Base-by-base conservation (phyloP, 2,888 invertebrate species). In the Hyles lineata region DNA sequence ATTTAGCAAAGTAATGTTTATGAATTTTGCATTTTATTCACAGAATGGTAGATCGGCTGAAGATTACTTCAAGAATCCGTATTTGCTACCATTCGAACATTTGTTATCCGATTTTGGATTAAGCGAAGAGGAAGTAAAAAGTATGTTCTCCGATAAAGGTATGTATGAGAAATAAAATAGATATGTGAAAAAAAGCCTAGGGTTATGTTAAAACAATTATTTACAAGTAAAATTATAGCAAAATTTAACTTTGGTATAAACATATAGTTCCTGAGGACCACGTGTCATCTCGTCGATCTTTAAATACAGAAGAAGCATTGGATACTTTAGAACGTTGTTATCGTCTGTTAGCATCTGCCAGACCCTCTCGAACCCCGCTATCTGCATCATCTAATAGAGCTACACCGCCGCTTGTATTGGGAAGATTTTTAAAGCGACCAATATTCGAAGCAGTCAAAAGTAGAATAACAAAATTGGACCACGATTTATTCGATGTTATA, bases 401-500 rank as follows among this genome's bases (percentile, higher is more conserved):
- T 0, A 92, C 95, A 35, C 96, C 89, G 90, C 96, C 86, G 83
- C 81, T 93, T 43, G 91, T 97, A 74, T 86, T 98, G 77, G 96
- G 97, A 79, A 96, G 97, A 89, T 97, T 97, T 86, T 93, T 98
- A 35, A 97, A 96, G 83, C 95, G 96, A 75, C 95, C 96, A 61
- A 92, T 97, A 76, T 98, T 97, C 89, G 97, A 98, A 80, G 90
- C 93, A 74, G 95, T 98, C 74, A 97, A 97, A 92, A 89, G 95
- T 75, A 96, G 97, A 81, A 95, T 97, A 81, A 98, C 98, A 35
- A 96, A 96, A 89, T 95, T 97, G 80, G 98, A 98, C 88, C 98
- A 98, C 88, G 97, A 97, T 86, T 95, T 98, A 6, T 97, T 98
- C 84, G 98, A 98, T 88, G 96, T 98, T 32, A 97, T 98, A 85